Base-by-base conservation (phyloP, 2,888 invertebrate genomes). In the Macrostomum cliftonense region DNA sequence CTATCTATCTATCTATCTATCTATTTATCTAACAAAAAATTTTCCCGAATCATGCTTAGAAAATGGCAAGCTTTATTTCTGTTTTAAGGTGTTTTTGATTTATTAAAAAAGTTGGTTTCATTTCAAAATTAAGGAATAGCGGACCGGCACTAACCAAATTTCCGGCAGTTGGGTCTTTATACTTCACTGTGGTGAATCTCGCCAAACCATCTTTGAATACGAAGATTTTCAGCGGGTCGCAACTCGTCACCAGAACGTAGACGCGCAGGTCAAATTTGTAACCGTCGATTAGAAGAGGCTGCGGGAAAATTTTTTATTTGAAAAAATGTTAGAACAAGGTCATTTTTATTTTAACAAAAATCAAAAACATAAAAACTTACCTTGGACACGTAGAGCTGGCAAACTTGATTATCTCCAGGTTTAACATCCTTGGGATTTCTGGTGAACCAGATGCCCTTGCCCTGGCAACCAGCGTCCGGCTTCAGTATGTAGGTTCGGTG, bases 241-340 rank as follows among this genome's bases (percentile, higher is more conserved):
- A 85, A 0, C 85, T 84, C 0, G 88, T 86, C 53, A 89, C 81
- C 28, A 89, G 73, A 0, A 81, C 79, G 67, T 89, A 89, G 12
- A 88, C 78, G 53, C 89, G 76, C 51, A 89, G 76, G 69, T 89
- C 89, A 68, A 88, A 88, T 73, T 89, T 89, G 67, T 81, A 87
- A 1, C 86, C 85, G 65, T 89, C 87, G 47, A 88, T 81, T 42
- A 88, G 74, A 56, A 82, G 81, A 0, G 88, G 88, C 76, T 82
- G 63, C 28, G 28, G 28, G 28, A 9, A 28, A 4, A 28, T n/a
- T n/a, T n/a, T n/a, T n/a, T n/a, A n/a, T n/a, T n/a, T n/a, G n/a
- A n/a, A n/a, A n/a, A n/a, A n/a, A n/a, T n/a, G n/a, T n/a, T n/a
- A n/a, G n/a, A n/a, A n/a, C n/a, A n/a, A n/a, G n/a, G n/a, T n/a